Percentiles rank a stretch among this genome's conserved stretches.
Conservation (phyloP, 2,888 invertebrate genomes). For the Harpagoxenus sublaevis region DNA sequence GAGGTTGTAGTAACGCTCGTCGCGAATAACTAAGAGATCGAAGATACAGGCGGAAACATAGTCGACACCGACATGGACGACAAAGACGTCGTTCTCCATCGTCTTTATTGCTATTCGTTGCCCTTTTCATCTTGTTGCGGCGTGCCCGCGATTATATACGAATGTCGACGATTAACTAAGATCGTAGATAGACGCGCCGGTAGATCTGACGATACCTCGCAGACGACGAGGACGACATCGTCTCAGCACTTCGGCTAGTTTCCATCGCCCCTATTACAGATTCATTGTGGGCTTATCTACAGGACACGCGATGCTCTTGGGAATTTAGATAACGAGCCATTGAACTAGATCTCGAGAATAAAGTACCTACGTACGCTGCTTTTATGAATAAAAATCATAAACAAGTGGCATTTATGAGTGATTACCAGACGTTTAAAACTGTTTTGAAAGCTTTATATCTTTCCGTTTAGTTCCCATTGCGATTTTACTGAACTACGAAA, state of each 20-base stretch:
- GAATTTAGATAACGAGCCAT: constrained; percentile 69
- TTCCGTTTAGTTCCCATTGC: not conserved
- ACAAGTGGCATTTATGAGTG: not conserved
- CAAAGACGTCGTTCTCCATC: constrained; percentile 63
- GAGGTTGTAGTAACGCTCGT: constrained; percentile 49
- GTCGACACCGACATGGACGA: constrained; percentile 38
- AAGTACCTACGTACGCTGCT: not conserved
- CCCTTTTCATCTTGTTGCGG: constrained; percentile 64
- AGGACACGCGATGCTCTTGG: constrained; percentile 70
- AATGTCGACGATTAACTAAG: constrained; percentile 71
- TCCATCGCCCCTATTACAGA: constrained; percentile 70
- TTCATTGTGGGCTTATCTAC: constrained; percentile 69
- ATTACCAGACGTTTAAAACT: not conserved
- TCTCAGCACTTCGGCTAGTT: constrained; percentile 41
- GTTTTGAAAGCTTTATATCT: not conserved
- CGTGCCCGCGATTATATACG: constrained; percentile 65
- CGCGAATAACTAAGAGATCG: constrained; percentile 70
- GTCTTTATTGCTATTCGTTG: constrained; percentile 72
- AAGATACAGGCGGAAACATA: constrained; percentile 59
- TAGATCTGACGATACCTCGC: constrained; percentile 37
- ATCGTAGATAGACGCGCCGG: constrained; percentile 67
- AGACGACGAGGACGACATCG: constrained; percentile 36
- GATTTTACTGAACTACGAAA: not conserved
- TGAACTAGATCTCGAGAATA: constrained; percentile 48
- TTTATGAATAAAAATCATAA: constrained; percentile 22